A percentile compares a stretch with the other conserved stretches of the same genome.
These are phyloP conservation scores for Limosa lapponica DNA, from an alignment of 2,797 vertebrate genomes.

Conservation along the genomic window DNA sequence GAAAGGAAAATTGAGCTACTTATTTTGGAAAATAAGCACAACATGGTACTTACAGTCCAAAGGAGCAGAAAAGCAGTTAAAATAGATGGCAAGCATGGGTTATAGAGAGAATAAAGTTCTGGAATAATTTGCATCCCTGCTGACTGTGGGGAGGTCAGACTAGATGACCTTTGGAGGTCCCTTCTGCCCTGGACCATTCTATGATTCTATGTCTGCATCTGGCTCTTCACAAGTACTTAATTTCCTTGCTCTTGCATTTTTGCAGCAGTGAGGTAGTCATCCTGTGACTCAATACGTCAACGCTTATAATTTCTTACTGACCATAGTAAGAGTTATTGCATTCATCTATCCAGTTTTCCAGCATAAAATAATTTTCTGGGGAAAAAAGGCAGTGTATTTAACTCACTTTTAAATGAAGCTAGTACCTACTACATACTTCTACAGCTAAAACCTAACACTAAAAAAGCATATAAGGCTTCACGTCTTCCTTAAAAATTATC, in stretches of 20 bases:
- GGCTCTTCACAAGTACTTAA: neutral
- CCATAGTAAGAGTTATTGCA: neutral
- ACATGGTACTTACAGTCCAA: neutral
- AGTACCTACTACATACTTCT: neutral
- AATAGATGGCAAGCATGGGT: neutral
- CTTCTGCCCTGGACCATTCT: too few species aligned
- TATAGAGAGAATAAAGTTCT: neutral
- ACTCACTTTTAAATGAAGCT: neutral
- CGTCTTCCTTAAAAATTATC: neutral
- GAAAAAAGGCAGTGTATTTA: neutral
- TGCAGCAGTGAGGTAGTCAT: neutral
- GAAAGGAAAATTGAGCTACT: neutral
- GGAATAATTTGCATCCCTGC: neutral
- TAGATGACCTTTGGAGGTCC: too few species aligned
- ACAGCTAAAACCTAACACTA: neutral
- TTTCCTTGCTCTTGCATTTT: neutral
- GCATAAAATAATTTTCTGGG: neutral
- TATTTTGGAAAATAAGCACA: neutral
- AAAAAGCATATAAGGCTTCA: neutral
- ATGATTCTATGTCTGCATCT: neutral
- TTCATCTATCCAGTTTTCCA: neutral
- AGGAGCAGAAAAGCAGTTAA: neutral
- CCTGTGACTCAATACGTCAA: neutral
- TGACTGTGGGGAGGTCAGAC: too few species aligned
- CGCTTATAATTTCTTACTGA: neutral